Base-by-base conservation (phyloP, 2,113 vertebrate genomes). In the Oxyruncus cristatus region DNA sequence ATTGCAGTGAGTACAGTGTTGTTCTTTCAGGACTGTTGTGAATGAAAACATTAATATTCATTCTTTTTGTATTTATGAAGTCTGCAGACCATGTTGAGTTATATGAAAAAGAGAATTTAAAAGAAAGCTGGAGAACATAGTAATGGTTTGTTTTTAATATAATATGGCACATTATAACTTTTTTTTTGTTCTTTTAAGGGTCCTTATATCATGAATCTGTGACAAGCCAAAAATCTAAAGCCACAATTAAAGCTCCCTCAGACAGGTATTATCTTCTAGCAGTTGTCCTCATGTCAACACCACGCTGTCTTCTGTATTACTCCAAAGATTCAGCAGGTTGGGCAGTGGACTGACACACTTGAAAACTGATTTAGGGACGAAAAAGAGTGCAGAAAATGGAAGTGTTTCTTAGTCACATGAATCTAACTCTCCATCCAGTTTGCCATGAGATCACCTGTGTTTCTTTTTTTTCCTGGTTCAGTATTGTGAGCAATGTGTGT, bases 381-480 rank as follows among this genome's bases (percentile, higher is more conserved):
- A 71, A 63, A 56, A 21, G 2, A 24, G 6, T 15, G 6, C 11
- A 46, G 24, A 73, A 68, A 77, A 56, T 2, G 1, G 14, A 30
- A 30, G 41, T 65, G 1, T 55, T 56, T 91, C 26, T 47, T 70
- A 62, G 52, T 30, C 21, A 39, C 14, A 1, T 26, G 21, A 37
- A 5, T 46, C 2, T 27, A 26, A 27, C 26, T 58, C 7, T 80
- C 4, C 13, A 27, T 61, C 32, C 5, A 21, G 28, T 22, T 75
- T 6, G 1, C 32, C 17, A 49, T 15, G 17, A 73, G 19, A 73
- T 52, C 17, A 8, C 11, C n/a, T n/a, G 5, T 2, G 1, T 0
- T 20, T 21, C 41, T 41, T 37, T 55, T 71, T 30, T 67, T 50
- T 35, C 30, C 35, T 80, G 12, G 35, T 39, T 53, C 8, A 33